These are phyloP conservation scores for Araneus ventricosus DNA, from an alignment of 1,140 invertebrate genomes.

Conservation along the genomic window DNA sequence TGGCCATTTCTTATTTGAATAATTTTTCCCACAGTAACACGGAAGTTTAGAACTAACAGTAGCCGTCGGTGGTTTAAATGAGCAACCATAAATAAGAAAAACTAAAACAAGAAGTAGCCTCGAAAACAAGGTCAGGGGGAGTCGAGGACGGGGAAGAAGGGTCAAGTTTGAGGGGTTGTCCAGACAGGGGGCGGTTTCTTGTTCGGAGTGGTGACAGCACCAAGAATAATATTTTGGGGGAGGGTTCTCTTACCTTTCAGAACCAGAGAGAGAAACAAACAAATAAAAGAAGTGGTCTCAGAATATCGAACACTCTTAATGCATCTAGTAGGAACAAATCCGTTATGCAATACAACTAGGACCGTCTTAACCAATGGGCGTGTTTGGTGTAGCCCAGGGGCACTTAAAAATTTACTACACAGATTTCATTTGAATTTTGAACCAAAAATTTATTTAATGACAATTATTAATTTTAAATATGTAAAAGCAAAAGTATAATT, in stretches of 20 bases:
- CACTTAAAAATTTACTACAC: too few species aligned
- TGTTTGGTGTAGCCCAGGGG: too few species aligned
- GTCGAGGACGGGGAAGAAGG: not conserved
- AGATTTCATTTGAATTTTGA: too few species aligned
- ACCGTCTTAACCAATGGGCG: too few species aligned
- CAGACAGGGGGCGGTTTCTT: constrained; percentile 50
- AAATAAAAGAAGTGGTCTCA: not conserved
- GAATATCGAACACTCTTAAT: not conserved
- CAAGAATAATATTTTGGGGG: constrained; percentile 19
- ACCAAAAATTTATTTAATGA: too few species aligned
- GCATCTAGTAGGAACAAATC: too few species aligned
- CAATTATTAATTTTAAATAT: too few species aligned
- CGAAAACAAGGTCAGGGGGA: constrained; percentile 66
- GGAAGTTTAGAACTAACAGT: not conserved
- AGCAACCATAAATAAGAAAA: not conserved
- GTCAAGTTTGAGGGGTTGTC: constrained; percentile 30
- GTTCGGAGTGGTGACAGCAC: constrained; percentile 49
- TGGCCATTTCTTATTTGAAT: too few species aligned
- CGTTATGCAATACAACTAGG: too few species aligned
- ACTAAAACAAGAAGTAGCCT: not conserved
- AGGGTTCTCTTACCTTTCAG: constrained; percentile 36
- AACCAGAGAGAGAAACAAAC: not conserved
- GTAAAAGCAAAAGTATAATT: too few species aligned
- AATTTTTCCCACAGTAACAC: not conserved
- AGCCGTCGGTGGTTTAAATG: not conserved